A percentile compares a stretch with the other conserved stretches of the same genome.
Evolutionary conservation across 2,888 invertebrate species (phyloP).

Genomic region (Eupithecia centaureata): DNA sequence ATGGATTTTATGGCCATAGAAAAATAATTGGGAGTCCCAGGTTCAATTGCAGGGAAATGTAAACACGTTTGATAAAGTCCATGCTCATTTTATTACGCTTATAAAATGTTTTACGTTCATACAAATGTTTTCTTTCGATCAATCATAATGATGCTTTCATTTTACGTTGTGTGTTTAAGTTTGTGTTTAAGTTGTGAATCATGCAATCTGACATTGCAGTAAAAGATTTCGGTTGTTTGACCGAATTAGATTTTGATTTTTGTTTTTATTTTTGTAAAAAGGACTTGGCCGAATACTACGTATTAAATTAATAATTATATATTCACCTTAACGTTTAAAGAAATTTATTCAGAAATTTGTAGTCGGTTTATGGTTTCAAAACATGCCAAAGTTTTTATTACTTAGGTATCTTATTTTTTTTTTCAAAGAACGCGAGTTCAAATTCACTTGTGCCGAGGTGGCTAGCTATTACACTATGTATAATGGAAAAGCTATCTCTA

Average conservation of each 20-base stretch:
- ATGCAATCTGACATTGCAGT: neutral
- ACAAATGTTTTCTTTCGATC: constrained; percentile 1
- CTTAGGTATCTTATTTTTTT: no score
- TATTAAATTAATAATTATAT: no score
- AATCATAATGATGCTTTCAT: constrained; percentile 1
- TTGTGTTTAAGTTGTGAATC: constrained; percentile 2
- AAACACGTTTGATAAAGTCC: constrained; percentile 15
- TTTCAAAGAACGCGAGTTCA: neutral
- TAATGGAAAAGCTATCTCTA: neutral
- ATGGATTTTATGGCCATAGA: constrained; percentile 48
- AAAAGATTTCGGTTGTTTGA: neutral
- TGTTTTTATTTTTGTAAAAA: neutral
- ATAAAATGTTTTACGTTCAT: constrained; percentile 1
- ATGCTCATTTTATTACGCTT: constrained; percentile 12
- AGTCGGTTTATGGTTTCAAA: no score
- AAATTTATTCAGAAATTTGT: no score
- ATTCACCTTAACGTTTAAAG: no score
- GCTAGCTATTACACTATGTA: neutral
- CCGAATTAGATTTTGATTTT: neutral
- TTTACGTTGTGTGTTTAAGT: no score
- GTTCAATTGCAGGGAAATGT: constrained; percentile 19
- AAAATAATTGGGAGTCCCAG: constrained; percentile 24
- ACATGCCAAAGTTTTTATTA: no score
- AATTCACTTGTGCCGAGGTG: neutral
- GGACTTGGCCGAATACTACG: neutral